Conservation (phyloP, 2,113 vertebrate genomes). For the Tetrao urogallus region DNA sequence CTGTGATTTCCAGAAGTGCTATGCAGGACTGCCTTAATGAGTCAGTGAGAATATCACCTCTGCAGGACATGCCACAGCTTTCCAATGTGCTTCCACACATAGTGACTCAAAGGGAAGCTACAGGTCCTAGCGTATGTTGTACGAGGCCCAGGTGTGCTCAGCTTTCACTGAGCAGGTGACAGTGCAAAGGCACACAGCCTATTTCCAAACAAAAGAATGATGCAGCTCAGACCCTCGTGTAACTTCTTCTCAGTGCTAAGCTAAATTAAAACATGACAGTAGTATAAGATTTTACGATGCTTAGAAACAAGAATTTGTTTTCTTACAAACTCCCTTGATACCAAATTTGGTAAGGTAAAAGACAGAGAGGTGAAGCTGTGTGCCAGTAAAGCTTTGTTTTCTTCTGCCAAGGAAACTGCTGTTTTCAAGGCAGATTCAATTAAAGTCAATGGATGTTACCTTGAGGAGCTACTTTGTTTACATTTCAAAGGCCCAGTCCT, state of each 20-base stretch:
- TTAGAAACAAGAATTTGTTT: rapidly evolving
- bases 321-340: not conserved
- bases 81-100: not conserved
- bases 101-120: not conserved
- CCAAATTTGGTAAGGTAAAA: not conserved
- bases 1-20: not conserved
- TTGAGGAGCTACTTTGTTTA: conserved; percentile 35
- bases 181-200: rapidly evolving
- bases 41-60: not conserved
- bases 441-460: conserved; percentile 34
- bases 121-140: not conserved
- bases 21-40: not conserved
- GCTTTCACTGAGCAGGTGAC: not conserved
- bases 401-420: not conserved
- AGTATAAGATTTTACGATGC: not conserved
- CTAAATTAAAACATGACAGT: not conserved
- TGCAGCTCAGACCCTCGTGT: not conserved
- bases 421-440: conserved; percentile 27
- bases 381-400: conserved; percentile 24
- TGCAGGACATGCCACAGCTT: not conserved
- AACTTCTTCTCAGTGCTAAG: not conserved
- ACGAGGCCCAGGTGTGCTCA: not conserved
- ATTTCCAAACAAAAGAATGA: not conserved
- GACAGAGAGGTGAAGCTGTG: not conserved
- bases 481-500: conserved; percentile 47